phyloP scores from a whole-genome alignment of 2,888 invertebrate species.

The Cylindroiulus punctatus region DNA sequence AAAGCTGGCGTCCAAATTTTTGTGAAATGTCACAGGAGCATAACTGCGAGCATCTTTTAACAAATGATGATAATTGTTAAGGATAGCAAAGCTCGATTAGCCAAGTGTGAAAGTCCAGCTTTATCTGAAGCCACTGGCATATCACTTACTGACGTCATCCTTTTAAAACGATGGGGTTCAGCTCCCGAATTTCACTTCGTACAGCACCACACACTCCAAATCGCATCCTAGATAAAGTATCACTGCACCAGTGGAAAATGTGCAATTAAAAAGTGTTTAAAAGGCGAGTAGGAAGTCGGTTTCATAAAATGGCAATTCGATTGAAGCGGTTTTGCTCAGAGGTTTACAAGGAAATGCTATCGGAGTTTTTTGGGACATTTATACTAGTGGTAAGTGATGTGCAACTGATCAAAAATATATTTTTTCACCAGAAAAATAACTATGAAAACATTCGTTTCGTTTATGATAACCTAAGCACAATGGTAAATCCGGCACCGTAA shows the following conservation, averaged over 20 bases:
- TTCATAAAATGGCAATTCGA: neutral
- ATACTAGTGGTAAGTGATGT: neutral
- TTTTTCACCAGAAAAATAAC: neutral
- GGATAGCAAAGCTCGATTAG: neutral
- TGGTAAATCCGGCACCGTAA: too few relatives aligned
- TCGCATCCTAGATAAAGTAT: neutral
- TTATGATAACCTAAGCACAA: too few relatives aligned
- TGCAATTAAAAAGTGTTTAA: neutral
- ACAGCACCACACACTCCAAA: neutral
- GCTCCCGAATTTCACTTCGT: neutral
- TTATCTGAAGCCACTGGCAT: neutral
- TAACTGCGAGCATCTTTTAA: neutral
- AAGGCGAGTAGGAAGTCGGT: neutral
- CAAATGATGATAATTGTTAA: neutral
- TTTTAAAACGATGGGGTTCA: neutral
- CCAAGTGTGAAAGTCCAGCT: conserved; percentile 8
- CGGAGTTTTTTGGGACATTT: neutral
- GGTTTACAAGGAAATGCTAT: conserved; percentile 13
- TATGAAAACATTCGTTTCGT: too few relatives aligned
- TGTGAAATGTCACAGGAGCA: neutral
- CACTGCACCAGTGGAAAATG: neutral
- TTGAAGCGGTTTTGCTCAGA: neutral
- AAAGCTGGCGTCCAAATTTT: neutral
- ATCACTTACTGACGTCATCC: neutral
- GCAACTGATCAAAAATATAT: neutral